Evolutionary conservation across 2,888 invertebrate genomes (phyloP), one percentile per base, ranked within the genome.

Genomic region (Deilephila porcellus): DNA sequence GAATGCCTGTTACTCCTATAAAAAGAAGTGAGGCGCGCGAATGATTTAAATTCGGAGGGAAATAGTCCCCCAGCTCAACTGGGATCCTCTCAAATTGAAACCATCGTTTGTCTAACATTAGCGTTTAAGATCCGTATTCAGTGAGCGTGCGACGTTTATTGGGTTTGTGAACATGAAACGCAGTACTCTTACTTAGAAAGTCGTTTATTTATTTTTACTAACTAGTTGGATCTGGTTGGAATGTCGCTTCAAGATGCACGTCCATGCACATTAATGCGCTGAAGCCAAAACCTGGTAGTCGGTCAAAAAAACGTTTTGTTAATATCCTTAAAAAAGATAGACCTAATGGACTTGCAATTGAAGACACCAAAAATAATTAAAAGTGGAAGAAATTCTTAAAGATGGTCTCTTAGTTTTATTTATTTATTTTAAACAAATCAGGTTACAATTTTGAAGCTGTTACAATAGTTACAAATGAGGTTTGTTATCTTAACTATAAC

Each of bases 61-160:
- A 7, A 52, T 29, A 25, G 34, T 63, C 25, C 67, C 67, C 25
- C 20, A 25, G 25, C 64, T 64, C 11, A 45, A 45, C 45, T 20
- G 8, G 11, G 67, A 67, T 67, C 52, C 64, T 64, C 45, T 67
- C 45, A 45, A 67, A 67, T 67, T 52, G 67, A 67, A 67, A 67
- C 67, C 67, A 52, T 67, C 67, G 67, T 67, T 67, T 67, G 67
- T 67, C 67, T 67, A 67, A 67, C 67, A 67, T 67, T 67, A 67
- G 67, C 67, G 67, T 67, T 67, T 67, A 67, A 67, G 56, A 72
- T 72, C 34, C 63, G 72, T 72, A 72, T 72, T 72, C 72, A 53
- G 72, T 64, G 52, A 72, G 20, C 63, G 63, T 56, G 32, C 32
- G 20, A 56, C 63, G 72, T 72, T 72, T 72, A 72, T 72, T 64